Evolutionary conservation across 2,113 vertebrate species (phyloP).

Genomic region (Taurulus bubalis): DNA sequence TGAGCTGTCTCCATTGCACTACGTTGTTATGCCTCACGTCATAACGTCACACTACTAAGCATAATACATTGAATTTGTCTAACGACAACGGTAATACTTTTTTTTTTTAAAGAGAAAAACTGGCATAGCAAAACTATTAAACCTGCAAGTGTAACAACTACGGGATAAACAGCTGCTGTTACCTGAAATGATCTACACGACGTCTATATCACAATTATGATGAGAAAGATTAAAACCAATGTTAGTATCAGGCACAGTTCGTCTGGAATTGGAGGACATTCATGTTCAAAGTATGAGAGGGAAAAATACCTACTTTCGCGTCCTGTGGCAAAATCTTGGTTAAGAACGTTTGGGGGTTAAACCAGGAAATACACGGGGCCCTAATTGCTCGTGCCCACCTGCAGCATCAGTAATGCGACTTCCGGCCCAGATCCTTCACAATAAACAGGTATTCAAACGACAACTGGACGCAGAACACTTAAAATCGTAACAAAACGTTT

Average conservation of each 20-base stretch:
- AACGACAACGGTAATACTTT: too few species aligned
- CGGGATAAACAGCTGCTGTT: background rate
- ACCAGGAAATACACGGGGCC: background rate
- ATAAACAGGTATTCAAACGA: background rate
- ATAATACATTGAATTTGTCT: background rate
- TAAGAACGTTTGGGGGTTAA: background rate
- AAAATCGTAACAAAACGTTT: background rate
- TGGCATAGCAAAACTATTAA: too few species aligned
- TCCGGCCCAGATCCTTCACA: constrained; percentile 16
- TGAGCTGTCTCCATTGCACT: background rate
- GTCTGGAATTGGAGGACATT: background rate
- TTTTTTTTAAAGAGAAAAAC: too few species aligned
- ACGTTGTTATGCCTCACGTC: background rate
- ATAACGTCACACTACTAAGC: background rate
- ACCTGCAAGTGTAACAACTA: background rate
- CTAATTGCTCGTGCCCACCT: background rate
- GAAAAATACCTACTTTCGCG: background rate
- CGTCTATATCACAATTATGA: background rate
- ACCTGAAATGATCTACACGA: background rate
- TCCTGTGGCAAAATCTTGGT: background rate
- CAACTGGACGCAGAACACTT: background rate
- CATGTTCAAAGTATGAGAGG: background rate
- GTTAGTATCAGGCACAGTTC: background rate
- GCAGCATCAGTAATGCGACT: background rate
- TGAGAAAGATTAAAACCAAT: too few species aligned